Evolutionary conservation across 2,113 vertebrate species (phyloP).

Genomic region (Gnathochromis pfefferi): DNA sequence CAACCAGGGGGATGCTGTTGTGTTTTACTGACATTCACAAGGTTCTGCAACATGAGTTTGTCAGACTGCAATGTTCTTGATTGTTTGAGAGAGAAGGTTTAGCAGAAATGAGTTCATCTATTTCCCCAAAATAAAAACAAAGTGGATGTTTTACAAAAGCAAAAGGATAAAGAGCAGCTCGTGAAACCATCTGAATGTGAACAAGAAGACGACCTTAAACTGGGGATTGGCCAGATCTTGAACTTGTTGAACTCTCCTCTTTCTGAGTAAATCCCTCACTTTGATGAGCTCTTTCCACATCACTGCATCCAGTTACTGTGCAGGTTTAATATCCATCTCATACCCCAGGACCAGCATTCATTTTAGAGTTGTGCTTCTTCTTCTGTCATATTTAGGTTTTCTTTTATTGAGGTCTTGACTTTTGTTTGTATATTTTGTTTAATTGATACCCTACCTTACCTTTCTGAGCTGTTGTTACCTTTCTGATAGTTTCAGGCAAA

Average conservation of each 20-base stretch:
- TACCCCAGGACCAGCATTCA: fast-evolving
- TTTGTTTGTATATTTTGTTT: not conserved
- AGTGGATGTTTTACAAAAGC: not conserved
- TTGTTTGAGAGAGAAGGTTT: not conserved
- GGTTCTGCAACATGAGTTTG: not conserved
- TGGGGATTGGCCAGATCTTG: fast-evolving
- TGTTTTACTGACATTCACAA: not conserved
- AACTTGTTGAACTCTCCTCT: fast-evolving
- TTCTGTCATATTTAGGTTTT: not conserved
- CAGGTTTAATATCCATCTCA: not conserved
- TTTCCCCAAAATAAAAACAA: not conserved
- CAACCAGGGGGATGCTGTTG: not conserved
- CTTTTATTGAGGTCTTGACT: fast-evolving
- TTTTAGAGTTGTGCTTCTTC: not conserved
- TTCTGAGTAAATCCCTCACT: not conserved
- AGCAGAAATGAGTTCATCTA: not conserved
- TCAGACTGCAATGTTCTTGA: fast-evolving
- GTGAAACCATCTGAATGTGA: not conserved
- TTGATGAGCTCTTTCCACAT: not conserved
- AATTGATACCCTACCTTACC: not conserved
- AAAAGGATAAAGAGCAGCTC: not conserved
- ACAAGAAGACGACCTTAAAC: not conserved
- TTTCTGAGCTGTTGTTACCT: fast-evolving
- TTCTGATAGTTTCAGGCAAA: not conserved
- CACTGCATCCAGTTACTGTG: not conserved